Percentiles rank a stretch among this genome's conserved stretches.
Conservation (phyloP, 2,113 vertebrate genomes). For the Sturnus vulgaris region DNA sequence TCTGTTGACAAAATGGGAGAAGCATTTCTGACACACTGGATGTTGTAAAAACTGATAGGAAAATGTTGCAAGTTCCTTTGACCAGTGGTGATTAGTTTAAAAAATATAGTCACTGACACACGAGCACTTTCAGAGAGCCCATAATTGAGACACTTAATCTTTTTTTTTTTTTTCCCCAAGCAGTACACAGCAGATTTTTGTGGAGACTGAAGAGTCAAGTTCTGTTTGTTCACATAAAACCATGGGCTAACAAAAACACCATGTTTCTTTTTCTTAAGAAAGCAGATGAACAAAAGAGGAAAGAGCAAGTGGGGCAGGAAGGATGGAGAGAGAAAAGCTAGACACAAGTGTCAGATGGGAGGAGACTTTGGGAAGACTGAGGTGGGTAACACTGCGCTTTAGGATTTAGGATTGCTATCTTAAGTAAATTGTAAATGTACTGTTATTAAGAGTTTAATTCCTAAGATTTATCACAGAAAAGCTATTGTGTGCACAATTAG, state of each 20-base stretch:
- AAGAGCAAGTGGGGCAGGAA: not conserved
- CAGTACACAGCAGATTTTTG: not conserved
- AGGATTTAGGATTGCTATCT: not conserved
- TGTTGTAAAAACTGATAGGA: not conserved
- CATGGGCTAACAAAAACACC: not conserved
- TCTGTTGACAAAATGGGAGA: not conserved
- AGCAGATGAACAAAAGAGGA: not conserved
- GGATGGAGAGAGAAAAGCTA: not conserved
- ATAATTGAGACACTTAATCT: not conserved
- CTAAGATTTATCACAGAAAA: not conserved
- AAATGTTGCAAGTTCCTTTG: not conserved
- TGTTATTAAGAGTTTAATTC: not conserved
- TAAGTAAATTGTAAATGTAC: not conserved
- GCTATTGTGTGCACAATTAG: not conserved
- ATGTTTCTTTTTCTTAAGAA: not conserved
- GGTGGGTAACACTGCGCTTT: not conserved
- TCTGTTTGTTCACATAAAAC: not conserved
- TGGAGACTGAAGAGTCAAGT: not conserved
- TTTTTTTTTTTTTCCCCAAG: not conserved
- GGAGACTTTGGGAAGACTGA: not conserved
- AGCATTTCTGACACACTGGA: not conserved
- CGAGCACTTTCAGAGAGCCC: not conserved
- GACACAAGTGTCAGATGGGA: not conserved
- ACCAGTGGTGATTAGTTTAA: not conserved
- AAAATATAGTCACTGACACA: not conserved